Evolutionary conservation across 2,113 vertebrate genomes (phyloP).

Genomic region (Percina caprodes): DNA sequence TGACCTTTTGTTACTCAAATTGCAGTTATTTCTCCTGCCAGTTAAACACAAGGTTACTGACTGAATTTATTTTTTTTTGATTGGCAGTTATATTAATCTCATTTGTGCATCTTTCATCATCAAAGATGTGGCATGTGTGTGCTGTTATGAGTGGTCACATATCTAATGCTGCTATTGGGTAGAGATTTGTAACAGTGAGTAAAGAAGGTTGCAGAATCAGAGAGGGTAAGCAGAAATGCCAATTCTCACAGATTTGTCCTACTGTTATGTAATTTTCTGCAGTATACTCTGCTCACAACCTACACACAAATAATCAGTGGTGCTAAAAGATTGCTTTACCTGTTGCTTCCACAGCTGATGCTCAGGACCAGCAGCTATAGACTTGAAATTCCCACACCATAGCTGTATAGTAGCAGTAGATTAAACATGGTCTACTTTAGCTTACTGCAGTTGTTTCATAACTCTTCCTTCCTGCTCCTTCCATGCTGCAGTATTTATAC

Average conservation of each 20-base stretch:
- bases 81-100: not conserved
- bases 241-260: slow-evolving; percentile 30
- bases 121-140: not conserved
- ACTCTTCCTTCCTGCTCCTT: slow-evolving; percentile 27
- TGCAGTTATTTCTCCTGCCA: not conserved
- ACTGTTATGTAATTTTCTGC: slow-evolving; percentile 65
- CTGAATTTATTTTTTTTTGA: not conserved
- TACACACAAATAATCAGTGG: slow-evolving; percentile 48
- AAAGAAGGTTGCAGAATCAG: not conserved
- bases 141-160: not conserved
- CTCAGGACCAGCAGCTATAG: slow-evolving; percentile 2
- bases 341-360: slow-evolving; percentile 46
- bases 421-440: not conserved
- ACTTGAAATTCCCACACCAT: not conserved
- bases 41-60: not conserved
- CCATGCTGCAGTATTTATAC: slow-evolving; percentile 10
- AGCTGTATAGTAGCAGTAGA: slow-evolving; percentile 5
- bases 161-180: not conserved
- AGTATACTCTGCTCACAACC: slow-evolving; percentile 54
- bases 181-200: not conserved
- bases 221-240: slow-evolving; percentile 5
- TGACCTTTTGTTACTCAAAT: not conserved
- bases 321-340: slow-evolving; percentile 50
- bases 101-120: not conserved
- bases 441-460: slow-evolving; percentile 20